A percentile compares a stretch with the other conserved stretches of the same genome.
phyloP scores from a whole-genome alignment of 2,113 vertebrate genomes.

The Lophotis ruficrista region DNA sequence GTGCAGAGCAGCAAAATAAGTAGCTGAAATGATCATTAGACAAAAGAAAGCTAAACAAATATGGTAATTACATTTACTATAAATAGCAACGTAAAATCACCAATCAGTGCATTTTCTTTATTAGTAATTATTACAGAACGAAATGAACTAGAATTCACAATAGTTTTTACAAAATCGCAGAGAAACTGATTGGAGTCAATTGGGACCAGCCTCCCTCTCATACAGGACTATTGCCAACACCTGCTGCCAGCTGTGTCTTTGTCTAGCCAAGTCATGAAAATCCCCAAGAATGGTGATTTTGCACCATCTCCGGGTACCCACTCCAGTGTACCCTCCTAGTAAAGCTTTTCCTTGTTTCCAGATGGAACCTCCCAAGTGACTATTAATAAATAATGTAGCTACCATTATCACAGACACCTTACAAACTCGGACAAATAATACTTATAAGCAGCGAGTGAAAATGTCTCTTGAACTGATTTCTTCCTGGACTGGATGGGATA shows the following conservation, averaged over 20 bases:
- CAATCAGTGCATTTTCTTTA: constrained; percentile 7
- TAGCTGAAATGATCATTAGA: neutral
- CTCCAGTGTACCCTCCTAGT: neutral
- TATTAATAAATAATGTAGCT: neutral
- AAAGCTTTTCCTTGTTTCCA: neutral
- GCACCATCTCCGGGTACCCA: neutral
- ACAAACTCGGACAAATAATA: neutral
- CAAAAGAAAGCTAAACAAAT: constrained; percentile 33
- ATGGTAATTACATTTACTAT: constrained; percentile 6
- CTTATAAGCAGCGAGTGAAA: neutral
- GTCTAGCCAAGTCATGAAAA: neutral
- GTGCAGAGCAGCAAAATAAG: constrained; percentile 4
- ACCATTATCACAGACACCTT: neutral
- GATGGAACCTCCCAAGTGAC: neutral
- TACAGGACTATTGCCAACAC: neutral
- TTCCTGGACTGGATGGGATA: neutral
- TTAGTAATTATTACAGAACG: neutral
- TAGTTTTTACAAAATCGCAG: neutral
- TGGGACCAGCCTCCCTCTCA: neutral
- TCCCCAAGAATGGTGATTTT: neutral
- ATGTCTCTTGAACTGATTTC: neutral
- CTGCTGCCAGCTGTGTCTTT: neutral
- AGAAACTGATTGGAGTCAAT: neutral
- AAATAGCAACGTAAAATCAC: constrained; percentile 17
- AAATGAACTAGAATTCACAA: neutral